Conservation (phyloP, 2,888 invertebrate species). For the Hololepta plana region DNA sequence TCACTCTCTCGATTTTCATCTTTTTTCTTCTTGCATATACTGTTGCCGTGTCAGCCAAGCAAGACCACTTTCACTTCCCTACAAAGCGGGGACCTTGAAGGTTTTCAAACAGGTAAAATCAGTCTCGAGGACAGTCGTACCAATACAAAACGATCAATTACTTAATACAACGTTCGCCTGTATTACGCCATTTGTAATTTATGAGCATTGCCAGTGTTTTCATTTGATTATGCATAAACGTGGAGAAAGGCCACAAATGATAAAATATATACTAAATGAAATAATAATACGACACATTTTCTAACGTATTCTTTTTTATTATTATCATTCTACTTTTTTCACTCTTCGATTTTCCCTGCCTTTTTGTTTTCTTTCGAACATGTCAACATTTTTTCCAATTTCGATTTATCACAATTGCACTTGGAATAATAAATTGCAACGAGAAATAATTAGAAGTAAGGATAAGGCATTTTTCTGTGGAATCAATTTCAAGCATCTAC, state of each 20-base stretch:
- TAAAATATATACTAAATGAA: no score
- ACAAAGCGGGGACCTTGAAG: conserved; percentile 30
- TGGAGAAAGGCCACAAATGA: conserved; percentile 8
- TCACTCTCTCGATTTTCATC: conserved; percentile 9
- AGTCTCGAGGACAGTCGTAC: conserved; percentile 29
- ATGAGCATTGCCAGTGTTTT: conserved; percentile 17
- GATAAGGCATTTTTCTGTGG: no score
- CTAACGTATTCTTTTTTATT: no score
- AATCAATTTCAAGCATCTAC: no score
- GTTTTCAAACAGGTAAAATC: conserved; percentile 30
- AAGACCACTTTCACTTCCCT: conserved; percentile 32
- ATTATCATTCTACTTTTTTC: no score
- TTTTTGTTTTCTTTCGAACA: no score
- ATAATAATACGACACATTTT: no score
- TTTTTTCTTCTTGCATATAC: conserved; percentile 8
- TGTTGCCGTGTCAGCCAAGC: conserved; percentile 22
- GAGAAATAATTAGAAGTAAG: no score
- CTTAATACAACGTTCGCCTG: conserved; percentile 20
- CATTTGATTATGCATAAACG: conserved; percentile 7
- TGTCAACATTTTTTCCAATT: no score
- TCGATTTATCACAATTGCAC: no score
- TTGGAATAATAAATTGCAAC: no score
- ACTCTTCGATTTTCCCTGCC: no score
- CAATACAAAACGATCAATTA: conserved; percentile 26
- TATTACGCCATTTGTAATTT: conserved; percentile 26